Percentiles rank a stretch among this genome's conserved stretches.
Conservation (phyloP, 2,113 vertebrate species). For the Donacobius atricapilla region DNA sequence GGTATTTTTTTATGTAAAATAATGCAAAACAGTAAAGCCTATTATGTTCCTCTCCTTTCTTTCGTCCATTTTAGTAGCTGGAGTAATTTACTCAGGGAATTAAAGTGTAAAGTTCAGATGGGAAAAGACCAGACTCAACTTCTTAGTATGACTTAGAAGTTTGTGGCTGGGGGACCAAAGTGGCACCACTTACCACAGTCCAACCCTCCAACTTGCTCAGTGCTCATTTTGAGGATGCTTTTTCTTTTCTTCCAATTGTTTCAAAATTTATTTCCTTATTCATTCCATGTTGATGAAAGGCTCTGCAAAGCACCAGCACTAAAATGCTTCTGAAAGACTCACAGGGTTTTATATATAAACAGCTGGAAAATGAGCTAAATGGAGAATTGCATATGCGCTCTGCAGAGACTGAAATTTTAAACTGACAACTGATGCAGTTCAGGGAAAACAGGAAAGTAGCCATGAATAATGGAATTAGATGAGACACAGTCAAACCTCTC, state of each 20-base stretch:
- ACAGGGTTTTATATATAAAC: not conserved
- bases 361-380: constrained; percentile 10
- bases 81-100: not conserved
- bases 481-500: not conserved
- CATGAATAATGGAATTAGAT: not conserved
- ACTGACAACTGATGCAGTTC: not conserved
- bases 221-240: not conserved
- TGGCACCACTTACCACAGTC: not conserved
- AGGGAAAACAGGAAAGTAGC: not conserved
- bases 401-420: not conserved
- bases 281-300: not conserved
- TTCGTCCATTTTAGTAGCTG: not conserved
- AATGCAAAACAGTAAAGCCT: not conserved
- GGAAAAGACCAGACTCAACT: not conserved
- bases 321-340: not conserved
- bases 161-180: not conserved
- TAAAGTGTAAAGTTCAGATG: not conserved
- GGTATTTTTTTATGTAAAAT: not conserved
- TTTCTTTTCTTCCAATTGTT: constrained; percentile 1
- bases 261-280: constrained; percentile 30
- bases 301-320: not conserved
- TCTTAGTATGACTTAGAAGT: not conserved
- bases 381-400: not conserved
- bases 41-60: not conserved
- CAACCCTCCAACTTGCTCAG: not conserved